Evolutionary conservation across 2,888 invertebrate genomes (phyloP).

Genomic region (Aethes cnicana): DNA sequence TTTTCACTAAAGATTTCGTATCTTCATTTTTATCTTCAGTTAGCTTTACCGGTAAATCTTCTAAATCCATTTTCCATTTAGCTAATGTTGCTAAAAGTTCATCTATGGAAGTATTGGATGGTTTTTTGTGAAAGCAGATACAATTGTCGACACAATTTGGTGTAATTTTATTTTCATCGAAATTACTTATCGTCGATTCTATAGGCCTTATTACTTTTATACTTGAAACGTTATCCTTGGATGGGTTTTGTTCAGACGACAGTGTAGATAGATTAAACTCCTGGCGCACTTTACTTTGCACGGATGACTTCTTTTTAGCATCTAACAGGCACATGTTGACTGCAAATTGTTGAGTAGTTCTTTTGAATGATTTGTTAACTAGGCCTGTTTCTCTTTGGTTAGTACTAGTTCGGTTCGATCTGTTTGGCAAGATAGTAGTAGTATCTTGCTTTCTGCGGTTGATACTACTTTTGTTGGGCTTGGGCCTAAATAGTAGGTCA

Average conservation of each 20-base stretch:
- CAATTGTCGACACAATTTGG: slow-evolving; percentile 47
- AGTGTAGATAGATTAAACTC: slow-evolving; percentile 7
- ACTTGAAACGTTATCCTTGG: slow-evolving; percentile 38
- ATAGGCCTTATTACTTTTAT: slow-evolving; percentile 51
- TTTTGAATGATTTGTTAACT: slow-evolving; percentile 37
- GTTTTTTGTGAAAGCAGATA: slow-evolving; percentile 63
- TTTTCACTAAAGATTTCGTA: slow-evolving; percentile 13
- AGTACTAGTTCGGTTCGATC: too few species aligned
- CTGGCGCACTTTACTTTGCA: not conserved
- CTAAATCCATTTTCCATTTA: slow-evolving; percentile 50
- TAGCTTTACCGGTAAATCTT: slow-evolving; percentile 16
- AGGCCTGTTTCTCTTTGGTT: too few species aligned
- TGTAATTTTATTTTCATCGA: slow-evolving; percentile 31
- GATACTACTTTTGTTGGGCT: too few species aligned
- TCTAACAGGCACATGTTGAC: slow-evolving; percentile 66
- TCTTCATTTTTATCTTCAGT: slow-evolving; percentile 30
- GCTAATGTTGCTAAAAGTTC: slow-evolving; percentile 55
- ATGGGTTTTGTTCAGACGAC: slow-evolving; percentile 37
- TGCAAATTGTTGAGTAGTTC: slow-evolving; percentile 49
- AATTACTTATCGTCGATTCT: slow-evolving; percentile 30
- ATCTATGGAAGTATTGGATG: slow-evolving; percentile 67
- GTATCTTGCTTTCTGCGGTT: too few species aligned
- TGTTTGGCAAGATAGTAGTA: too few species aligned
- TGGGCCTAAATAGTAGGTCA: too few species aligned
- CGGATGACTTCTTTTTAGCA: slow-evolving; percentile 38